Conservation (phyloP, 2,797 vertebrate species). For the Phataginus tetradactyla region DNA sequence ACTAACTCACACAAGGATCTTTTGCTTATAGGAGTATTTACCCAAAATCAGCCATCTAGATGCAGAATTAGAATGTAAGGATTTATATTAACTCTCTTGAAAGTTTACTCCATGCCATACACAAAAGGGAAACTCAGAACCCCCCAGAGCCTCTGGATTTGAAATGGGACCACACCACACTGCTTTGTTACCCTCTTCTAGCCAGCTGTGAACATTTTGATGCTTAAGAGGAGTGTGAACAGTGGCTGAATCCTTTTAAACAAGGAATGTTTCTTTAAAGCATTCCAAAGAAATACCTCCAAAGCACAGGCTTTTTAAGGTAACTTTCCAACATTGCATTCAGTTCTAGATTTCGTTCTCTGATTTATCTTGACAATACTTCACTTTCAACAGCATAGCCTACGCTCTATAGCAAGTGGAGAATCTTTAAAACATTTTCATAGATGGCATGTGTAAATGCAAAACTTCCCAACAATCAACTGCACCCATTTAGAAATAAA, state of each 20-base stretch:
- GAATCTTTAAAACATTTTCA: conserved; percentile 37
- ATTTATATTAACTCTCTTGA: conserved; percentile 85
- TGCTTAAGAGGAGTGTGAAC: not conserved
- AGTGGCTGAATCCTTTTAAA: conserved; percentile 46
- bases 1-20: conserved; percentile 40
- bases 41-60: conserved; percentile 73
- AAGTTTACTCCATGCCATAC: conserved; percentile 77
- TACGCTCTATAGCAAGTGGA: not conserved
- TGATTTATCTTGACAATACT: conserved; percentile 51
- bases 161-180: conserved; percentile 10
- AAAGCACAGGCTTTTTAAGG: conserved; percentile 40
- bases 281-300: conserved; percentile 32
- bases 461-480: conserved; percentile 34
- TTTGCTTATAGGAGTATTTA: conserved; percentile 75
- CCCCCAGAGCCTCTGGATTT: conserved; percentile 50
- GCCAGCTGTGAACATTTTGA: conserved; percentile 29
- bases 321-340: not conserved
- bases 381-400: conserved; percentile 37
- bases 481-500: conserved; percentile 50
- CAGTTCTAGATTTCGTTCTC: not conserved
- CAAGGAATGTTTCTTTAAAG: conserved; percentile 39
- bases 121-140: conserved; percentile 75
- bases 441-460: not conserved
- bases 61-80: conserved; percentile 83
- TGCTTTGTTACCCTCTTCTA: conserved; percentile 26